Conservation (phyloP, 2,888 invertebrate genomes). For the Galerucella nymphaeae region DNA sequence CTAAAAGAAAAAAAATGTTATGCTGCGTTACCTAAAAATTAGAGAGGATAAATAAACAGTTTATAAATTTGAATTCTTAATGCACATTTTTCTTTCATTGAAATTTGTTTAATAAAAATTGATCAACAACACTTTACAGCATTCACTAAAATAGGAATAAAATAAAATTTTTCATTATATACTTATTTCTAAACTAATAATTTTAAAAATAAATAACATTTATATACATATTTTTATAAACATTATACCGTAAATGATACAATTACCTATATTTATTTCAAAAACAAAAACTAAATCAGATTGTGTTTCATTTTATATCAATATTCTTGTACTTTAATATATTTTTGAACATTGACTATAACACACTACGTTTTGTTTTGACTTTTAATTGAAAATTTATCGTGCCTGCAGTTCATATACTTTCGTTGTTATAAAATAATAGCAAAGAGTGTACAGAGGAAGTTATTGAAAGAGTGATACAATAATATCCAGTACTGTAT, state of each 20-base stretch:
- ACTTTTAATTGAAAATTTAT: conserved; percentile 17
- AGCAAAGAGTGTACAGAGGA: not conserved
- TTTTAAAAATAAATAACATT: conserved; percentile 54
- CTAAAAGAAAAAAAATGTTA: too few species aligned
- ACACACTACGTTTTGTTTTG: conserved; percentile 5
- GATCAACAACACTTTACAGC: conserved; percentile 39
- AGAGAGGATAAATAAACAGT: too few species aligned
- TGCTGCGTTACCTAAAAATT: too few species aligned
- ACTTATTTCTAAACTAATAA: conserved; percentile 44
- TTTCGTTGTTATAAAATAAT: not conserved
- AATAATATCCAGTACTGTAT: conserved; percentile 15
- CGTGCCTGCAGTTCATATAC: not conserved
- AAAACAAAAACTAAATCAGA: conserved; percentile 37
- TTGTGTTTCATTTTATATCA: conserved; percentile 25
- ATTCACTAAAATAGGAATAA: conserved; percentile 40
- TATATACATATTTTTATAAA: conserved; percentile 53
- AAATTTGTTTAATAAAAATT: conserved; percentile 38
- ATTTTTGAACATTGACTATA: conserved; percentile 17
- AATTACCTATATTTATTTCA: conserved; percentile 35
- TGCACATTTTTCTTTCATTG: not conserved
- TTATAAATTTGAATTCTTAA: too few species aligned
- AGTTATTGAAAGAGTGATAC: conserved; percentile 21
- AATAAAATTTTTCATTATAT: conserved; percentile 41
- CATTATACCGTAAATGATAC: conserved; percentile 49
- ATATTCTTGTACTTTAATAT: conserved; percentile 30